phyloP scores from a whole-genome alignment of 2,113 vertebrate genomes.

The Pseudolaguvia tuberculata region DNA sequence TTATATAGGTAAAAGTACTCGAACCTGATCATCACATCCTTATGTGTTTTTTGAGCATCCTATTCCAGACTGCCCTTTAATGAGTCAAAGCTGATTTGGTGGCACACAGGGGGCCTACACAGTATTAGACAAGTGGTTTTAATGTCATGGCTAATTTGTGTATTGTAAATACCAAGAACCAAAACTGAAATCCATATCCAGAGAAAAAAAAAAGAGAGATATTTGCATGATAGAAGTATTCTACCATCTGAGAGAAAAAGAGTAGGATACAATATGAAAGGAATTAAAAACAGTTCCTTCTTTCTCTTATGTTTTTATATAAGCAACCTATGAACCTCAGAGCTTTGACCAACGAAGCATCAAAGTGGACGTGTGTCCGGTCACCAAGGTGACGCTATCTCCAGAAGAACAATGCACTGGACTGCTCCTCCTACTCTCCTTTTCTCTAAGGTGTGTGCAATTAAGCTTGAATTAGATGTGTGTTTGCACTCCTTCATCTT shows the following conservation, averaged over 20 bases:
- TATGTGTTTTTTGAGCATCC: too few relatives aligned
- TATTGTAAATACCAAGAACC: too few relatives aligned
- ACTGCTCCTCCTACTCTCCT: conserved; percentile 27
- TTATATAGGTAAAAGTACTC: too few relatives aligned
- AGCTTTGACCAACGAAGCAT: conserved; percentile 28
- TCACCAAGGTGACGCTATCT: conserved; percentile 35
- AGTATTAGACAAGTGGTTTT: too few relatives aligned
- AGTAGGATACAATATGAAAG: conserved; percentile 7
- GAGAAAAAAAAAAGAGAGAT: neutral
- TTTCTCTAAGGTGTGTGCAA: conserved; percentile 48
- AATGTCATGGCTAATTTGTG: too few relatives aligned
- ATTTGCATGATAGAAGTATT: neutral
- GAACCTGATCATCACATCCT: too few relatives aligned
- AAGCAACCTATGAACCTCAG: conserved; percentile 50
- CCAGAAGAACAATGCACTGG: conserved; percentile 32
- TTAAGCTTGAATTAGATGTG: conserved; percentile 52
- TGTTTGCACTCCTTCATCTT: conserved; percentile 50
- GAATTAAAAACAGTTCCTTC: conserved; percentile 19
- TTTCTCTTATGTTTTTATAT: conserved; percentile 22
- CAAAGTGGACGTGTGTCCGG: conserved; percentile 9
- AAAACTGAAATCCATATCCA: neutral
- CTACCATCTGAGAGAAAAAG: neutral
- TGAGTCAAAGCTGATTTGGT: too few relatives aligned
- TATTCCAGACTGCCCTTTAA: too few relatives aligned
- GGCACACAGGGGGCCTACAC: too few relatives aligned